Evolutionary conservation across 2,888 invertebrate genomes (phyloP).

Genomic region (Dysmachus trigonus): DNA sequence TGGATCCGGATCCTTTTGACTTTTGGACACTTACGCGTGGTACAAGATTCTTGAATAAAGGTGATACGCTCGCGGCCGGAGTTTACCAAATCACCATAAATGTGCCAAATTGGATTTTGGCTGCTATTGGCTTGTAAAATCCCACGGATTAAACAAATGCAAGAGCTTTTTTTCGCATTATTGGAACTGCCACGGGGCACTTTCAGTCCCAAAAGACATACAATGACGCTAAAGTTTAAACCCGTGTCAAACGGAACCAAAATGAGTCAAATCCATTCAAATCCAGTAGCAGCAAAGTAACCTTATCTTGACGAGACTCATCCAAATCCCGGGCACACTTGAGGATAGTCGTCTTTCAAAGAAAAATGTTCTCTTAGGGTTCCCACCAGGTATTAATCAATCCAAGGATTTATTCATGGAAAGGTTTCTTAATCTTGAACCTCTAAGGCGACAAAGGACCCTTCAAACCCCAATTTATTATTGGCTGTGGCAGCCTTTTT

Average conservation of each 20-base stretch:
- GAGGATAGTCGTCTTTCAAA: background rate
- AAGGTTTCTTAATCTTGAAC: background rate
- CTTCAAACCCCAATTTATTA: background rate
- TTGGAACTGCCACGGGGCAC: background rate
- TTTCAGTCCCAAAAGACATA: background rate
- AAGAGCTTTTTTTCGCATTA: background rate
- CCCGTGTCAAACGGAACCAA: background rate
- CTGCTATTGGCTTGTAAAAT: background rate
- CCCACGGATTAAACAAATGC: background rate
- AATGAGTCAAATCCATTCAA: background rate
- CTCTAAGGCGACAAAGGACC: background rate
- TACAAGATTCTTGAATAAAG: background rate
- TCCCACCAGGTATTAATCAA: background rate
- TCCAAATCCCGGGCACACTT: background rate
- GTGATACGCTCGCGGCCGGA: background rate
- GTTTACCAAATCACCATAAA: background rate
- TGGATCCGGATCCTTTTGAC: background rate
- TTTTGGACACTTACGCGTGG: background rate
- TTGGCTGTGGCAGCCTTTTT: background rate
- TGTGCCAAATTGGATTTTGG: background rate
- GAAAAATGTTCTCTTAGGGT: background rate
- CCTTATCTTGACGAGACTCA: background rate
- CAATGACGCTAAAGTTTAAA: background rate
- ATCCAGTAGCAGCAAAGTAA: background rate
- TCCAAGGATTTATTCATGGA: background rate